Conservation (phyloP, 2,888 invertebrate species). For the Cephus rjabovi region DNA sequence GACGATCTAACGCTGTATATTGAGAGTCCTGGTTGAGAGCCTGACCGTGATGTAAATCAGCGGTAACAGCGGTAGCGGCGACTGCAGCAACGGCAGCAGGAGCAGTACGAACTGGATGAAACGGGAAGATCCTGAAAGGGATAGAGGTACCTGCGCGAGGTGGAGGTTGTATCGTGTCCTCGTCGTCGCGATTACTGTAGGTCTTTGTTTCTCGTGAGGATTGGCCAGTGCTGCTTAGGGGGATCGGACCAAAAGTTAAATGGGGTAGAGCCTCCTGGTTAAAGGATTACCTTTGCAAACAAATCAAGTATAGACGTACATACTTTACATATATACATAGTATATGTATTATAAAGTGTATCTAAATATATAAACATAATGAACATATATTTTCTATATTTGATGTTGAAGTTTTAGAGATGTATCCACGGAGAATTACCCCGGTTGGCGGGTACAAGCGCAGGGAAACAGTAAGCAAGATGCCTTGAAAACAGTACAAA, state of each 20-base stretch:
- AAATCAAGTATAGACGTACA: constrained; percentile 57
- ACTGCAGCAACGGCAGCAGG: background rate
- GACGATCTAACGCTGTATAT: constrained; percentile 40
- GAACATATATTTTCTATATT: constrained; percentile 67
- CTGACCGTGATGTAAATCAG: constrained; percentile 34
- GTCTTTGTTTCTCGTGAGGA: constrained; percentile 34
- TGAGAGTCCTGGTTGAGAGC: constrained; percentile 45
- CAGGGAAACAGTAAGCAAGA: constrained; percentile 66
- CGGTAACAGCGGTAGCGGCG: constrained; percentile 34
- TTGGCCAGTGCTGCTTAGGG: constrained; percentile 44
- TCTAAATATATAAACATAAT: constrained; percentile 59
- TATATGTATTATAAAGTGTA: constrained; percentile 59
- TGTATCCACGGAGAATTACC: constrained; percentile 51
- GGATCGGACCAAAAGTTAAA: constrained; percentile 44
- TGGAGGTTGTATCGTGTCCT: background rate
- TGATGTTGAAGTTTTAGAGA: constrained; percentile 65
- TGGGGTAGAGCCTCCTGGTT: constrained; percentile 23
- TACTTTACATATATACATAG: constrained; percentile 52
- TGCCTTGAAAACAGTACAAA: constrained; percentile 69
- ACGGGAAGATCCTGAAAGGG: background rate
- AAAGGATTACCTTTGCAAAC: constrained; percentile 33
- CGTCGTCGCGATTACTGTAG: background rate
- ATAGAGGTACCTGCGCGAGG: background rate
- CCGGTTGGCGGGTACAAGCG: constrained; percentile 41
- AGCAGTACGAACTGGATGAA: background rate